Percentiles rank a stretch among this genome's conserved stretches.
phyloP scores from a whole-genome alignment of 2,113 vertebrate genomes.

The Megaptera novaeangliae region DNA sequence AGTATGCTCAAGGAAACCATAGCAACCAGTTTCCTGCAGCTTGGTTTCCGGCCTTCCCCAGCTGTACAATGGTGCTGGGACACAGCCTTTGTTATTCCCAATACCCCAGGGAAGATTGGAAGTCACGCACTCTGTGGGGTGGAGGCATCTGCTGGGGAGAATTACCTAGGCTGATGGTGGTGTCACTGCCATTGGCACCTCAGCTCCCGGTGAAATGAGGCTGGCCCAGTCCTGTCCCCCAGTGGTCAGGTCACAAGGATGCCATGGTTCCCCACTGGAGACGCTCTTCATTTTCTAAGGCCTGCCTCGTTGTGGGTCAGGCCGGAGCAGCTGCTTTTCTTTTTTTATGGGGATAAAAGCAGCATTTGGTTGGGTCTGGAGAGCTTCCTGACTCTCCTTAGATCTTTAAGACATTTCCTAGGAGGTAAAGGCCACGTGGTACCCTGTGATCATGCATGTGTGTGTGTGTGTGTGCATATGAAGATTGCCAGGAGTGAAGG shows the following conservation, averaged over 20 bases:
- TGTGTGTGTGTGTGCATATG: background rate
- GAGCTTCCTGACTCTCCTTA: constrained; percentile 51
- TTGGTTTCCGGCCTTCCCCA: constrained; percentile 62
- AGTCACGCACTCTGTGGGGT: background rate
- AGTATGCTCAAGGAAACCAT: constrained; percentile 62
- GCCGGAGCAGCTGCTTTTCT: background rate
- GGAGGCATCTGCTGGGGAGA: constrained; percentile 21
- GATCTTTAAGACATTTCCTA: constrained; percentile 32
- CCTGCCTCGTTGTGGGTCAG: background rate
- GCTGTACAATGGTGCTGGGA: constrained; percentile 52
- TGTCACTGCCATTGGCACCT: background rate
- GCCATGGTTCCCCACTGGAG: background rate
- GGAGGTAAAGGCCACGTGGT: background rate
- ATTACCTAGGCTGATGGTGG: background rate
- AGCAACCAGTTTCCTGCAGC: constrained; percentile 69
- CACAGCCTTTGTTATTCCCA: constrained; percentile 66
- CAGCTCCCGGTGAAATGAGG: background rate
- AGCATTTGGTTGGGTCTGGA: constrained; percentile 12
- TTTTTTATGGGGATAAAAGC: constrained; percentile 24
- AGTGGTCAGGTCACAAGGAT: background rate
- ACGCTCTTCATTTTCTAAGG: constrained; percentile 16
- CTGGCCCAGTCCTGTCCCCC: background rate
- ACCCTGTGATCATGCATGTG: background rate
- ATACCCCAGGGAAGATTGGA: constrained; percentile 43
- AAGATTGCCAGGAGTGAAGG: background rate